Evolutionary conservation across 2,888 invertebrate genomes (phyloP), one percentile per base, ranked within the genome.

Genomic region (Eupelmus urozonus): DNA sequence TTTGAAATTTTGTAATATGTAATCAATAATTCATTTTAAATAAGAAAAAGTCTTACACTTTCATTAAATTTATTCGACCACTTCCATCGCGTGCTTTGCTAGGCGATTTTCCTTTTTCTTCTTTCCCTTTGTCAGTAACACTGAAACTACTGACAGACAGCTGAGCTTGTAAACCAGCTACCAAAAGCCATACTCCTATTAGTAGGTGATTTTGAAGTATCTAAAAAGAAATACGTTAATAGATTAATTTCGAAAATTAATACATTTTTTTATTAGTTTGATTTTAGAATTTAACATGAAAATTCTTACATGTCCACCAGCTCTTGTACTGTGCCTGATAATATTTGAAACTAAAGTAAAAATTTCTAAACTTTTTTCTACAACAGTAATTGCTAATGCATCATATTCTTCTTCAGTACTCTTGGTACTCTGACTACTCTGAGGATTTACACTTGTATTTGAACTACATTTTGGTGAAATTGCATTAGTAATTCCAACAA

Each of bases 151-250:
- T 92, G 0, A 92, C 92, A 0, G 93, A 94, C 71, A 96, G 91
- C 79, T 96, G 95, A 80, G 95, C 95, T 89, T 97, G 97, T 23
- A 98, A 92, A 0, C 97, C 97, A 69, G 95, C 95, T 23, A 97
- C 93, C 70, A 97, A 90, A 71, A 97, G 92, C 97, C 97, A 97
- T 0, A 95, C 94, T 9, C 96, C 97, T 83, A 97, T 94, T 90
- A 97, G 93, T 79, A 97, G 92, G 88, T 97, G 95, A 90, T 98
- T 98, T 90, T 97, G 97, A 85, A 96, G 94, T 62, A 96, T 93
- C 94, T 96, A 89, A 81, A 80, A 70, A 55, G 18, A 80, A 66
- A 69, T 42, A 27, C 18, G 42, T 70, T 60, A 66, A 29, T 25
- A 27, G 45, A 59, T 23, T 25, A 7, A 60, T 62, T 51, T n/a